These are phyloP conservation scores for Drosophila funebris DNA, from an alignment of 1,140 invertebrate species.

Conservation along the genomic window DNA sequence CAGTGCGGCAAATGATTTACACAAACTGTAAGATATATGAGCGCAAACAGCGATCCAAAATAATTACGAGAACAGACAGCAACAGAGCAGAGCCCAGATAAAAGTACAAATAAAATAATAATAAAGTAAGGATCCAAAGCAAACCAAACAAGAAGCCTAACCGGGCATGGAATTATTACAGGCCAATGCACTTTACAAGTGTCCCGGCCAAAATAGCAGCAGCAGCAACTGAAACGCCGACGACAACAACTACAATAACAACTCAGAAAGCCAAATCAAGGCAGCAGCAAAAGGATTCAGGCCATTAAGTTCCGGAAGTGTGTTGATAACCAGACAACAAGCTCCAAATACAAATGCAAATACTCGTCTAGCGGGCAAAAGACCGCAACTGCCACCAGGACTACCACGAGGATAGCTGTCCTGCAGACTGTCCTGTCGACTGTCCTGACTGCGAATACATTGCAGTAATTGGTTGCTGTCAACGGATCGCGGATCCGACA, in stretches of 20 bases:
- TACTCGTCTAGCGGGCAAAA: background rate
- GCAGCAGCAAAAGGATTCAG: conserved; percentile 78
- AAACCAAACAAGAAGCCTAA: background rate
- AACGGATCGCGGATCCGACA: conserved; percentile 8
- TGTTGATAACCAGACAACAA: conserved; percentile 79
- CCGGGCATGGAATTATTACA: conserved; percentile 46
- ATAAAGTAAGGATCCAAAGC: conserved; percentile 6
- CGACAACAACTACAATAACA: background rate
- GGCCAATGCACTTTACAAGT: conserved; percentile 66
- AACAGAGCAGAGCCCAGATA: background rate
- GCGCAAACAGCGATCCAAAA: conserved; percentile 16
- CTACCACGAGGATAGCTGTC: background rate
- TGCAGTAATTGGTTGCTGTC: conserved; percentile 63
- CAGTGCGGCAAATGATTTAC: conserved; percentile 45
- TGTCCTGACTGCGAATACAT: conserved; percentile 32
- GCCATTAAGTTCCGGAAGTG: conserved; percentile 83
- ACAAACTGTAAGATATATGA: conserved; percentile 38
- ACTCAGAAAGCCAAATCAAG: conserved; percentile 50
- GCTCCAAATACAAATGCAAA: conserved; percentile 46
- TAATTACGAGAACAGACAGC: conserved; percentile 28
- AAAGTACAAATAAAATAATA: conserved; percentile 1
- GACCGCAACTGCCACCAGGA: background rate
- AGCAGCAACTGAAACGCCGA: background rate
- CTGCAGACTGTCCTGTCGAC: conserved; percentile 6
- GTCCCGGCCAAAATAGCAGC: conserved; percentile 10